phyloP scores from a whole-genome alignment of 2,113 vertebrate species.

The Gnathonemus echidnorhynchus region DNA sequence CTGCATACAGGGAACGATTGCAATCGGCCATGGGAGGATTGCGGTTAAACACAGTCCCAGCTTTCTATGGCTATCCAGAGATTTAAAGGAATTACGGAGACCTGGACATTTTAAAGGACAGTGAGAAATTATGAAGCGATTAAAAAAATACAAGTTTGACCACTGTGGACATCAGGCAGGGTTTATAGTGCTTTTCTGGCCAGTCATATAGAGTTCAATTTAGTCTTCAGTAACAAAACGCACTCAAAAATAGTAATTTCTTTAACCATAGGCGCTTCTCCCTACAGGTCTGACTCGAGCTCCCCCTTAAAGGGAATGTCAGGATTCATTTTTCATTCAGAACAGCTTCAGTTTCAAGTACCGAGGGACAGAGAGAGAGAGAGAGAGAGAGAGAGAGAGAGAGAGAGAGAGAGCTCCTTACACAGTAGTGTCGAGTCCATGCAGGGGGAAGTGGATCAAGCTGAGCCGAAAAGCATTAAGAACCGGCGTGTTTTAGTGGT shows the following conservation, averaged over 20 bases:
- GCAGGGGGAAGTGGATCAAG: slow-evolving; percentile 5
- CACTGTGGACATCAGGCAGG: slow-evolving; percentile 36
- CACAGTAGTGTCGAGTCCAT: slow-evolving; percentile 17
- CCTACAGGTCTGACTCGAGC: neutral
- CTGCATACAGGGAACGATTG: slow-evolving; percentile 39
- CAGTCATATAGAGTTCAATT: slow-evolving; percentile 25
- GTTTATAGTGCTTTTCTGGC: slow-evolving; percentile 14
- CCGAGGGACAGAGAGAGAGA: neutral
- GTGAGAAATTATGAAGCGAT: slow-evolving; percentile 18
- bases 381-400: too few species aligned
- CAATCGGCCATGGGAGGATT: slow-evolving; percentile 45
- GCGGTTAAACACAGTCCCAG: slow-evolving; percentile 14
- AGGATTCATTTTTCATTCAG: slow-evolving; percentile 5
- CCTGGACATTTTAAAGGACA: neutral
- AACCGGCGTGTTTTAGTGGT: neutral
- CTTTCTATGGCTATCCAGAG: slow-evolving; percentile 33
- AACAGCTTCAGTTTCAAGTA: slow-evolving; percentile 7
- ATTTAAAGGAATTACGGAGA: slow-evolving; percentile 29
- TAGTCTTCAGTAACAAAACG: slow-evolving; percentile 18
- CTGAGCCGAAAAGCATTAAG: neutral
- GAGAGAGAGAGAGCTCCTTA: slow-evolving; percentile 5
- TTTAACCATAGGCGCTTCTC: slow-evolving; percentile 4
- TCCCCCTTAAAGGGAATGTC: slow-evolving; percentile 12
- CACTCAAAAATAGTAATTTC: slow-evolving; percentile 23
- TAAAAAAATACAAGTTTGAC: slow-evolving; percentile 32